A percentile compares a stretch with the other conserved stretches of the same genome.
phyloP scores from a whole-genome alignment of 2,888 invertebrate genomes.

The Temnothorax ravouxi region DNA sequence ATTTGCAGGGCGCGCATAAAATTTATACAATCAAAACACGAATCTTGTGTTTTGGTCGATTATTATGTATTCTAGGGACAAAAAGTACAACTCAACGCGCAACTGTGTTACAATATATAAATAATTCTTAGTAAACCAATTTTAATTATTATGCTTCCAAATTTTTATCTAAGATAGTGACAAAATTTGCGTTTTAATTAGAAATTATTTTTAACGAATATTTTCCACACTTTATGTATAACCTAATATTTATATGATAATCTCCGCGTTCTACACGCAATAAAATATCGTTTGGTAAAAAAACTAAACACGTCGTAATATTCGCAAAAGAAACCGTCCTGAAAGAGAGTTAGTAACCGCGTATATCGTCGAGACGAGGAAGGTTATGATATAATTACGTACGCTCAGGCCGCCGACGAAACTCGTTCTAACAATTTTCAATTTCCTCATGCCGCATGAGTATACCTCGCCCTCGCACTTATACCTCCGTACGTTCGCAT shows the following conservation, averaged over 20 bases:
- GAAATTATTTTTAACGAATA: neutral
- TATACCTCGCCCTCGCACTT: conserved; percentile 48
- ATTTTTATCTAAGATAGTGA: too few species aligned
- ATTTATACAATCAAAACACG: conserved; percentile 6
- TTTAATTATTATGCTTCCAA: conserved; percentile 12
- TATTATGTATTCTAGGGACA: neutral
- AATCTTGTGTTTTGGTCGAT: neutral
- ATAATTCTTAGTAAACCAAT: neutral
- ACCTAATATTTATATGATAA: neutral
- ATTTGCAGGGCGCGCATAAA: neutral
- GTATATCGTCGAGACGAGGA: conserved; percentile 41
- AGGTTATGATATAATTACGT: conserved; percentile 55
- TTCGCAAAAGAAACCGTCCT: conserved; percentile 24
- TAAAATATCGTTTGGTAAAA: conserved; percentile 17
- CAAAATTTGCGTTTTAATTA: neutral
- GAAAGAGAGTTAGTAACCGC: conserved; percentile 28
- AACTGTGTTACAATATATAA: conserved; percentile 5
- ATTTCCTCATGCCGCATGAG: conserved; percentile 66
- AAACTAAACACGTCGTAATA: conserved; percentile 24
- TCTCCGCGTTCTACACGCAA: neutral
- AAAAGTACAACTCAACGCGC: neutral
- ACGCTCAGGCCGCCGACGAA: conserved; percentile 30
- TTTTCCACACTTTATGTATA: neutral
- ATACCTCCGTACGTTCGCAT: conserved; percentile 34
- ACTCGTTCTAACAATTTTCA: conserved; percentile 71